Evolutionary conservation across 2,797 vertebrate species (phyloP).

Genomic region (Ctenopoma kingsleyae): DNA sequence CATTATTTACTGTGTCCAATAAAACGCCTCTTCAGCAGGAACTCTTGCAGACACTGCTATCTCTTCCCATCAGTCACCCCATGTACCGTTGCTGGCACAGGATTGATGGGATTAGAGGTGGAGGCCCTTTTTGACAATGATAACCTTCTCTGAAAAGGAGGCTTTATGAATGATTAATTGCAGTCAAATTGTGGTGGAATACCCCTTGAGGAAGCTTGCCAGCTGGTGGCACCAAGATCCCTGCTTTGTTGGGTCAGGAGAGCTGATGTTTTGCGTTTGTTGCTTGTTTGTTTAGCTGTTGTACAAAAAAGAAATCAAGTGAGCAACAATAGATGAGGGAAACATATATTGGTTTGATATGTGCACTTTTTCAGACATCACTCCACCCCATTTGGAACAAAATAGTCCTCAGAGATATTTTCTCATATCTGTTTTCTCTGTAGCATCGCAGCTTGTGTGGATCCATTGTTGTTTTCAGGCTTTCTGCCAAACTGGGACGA

Average conservation of each 20-base stretch:
- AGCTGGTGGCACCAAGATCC: slow-evolving; percentile 28
- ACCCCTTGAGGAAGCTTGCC: slow-evolving; percentile 17
- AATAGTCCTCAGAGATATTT: slow-evolving; percentile 30
- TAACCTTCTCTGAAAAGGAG: slow-evolving; percentile 38
- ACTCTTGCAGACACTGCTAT: slow-evolving; percentile 55
- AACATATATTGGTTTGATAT: slow-evolving; percentile 25
- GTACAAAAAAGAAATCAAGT: slow-evolving; percentile 1
- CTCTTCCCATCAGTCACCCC: slow-evolving; percentile 35
- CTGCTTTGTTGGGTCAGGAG: slow-evolving; percentile 32
- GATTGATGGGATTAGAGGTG: slow-evolving; percentile 31
- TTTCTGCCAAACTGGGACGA: slow-evolving; percentile 47
- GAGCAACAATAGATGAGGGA: slow-evolving; percentile 9
- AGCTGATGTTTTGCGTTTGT: slow-evolving; percentile 36
- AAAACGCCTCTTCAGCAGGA: slow-evolving; percentile 63
- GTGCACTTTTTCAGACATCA: slow-evolving; percentile 20
- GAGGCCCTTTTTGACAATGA: slow-evolving; percentile 51
- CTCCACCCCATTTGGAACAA: slow-evolving; percentile 3
- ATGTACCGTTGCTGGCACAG: slow-evolving; percentile 40
- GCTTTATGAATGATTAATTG: slow-evolving; percentile 62
- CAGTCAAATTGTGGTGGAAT: slow-evolving; percentile 26
- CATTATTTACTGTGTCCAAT: slow-evolving; percentile 65
- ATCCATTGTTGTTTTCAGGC: slow-evolving; percentile 55
- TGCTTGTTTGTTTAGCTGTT: slow-evolving; percentile 1
- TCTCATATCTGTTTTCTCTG: slow-evolving; percentile 33
- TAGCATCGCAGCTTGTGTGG: slow-evolving; percentile 28